Evolutionary conservation across 2,113 vertebrate genomes (phyloP), one percentile per base, ranked within the genome.

Genomic region (Pseudopipra pipra): DNA sequence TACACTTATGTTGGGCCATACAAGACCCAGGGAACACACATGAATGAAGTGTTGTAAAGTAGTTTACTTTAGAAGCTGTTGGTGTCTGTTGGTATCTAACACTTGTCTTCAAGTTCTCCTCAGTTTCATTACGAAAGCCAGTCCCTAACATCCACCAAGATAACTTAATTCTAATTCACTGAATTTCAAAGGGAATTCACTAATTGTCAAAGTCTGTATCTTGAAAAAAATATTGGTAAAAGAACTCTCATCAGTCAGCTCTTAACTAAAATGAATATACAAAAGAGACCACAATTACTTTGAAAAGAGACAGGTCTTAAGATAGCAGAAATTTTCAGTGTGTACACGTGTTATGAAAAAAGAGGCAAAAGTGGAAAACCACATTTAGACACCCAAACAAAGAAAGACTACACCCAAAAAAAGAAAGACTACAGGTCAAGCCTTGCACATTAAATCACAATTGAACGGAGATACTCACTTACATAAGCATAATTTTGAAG

Each of bases 201-300:
- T 75, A 35, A 44, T 44, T 0, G 0, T 67, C 74, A 59, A 56
- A 74, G 62, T 35, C 43, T 4, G 2, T 25, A 67, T 43, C 46
- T 54, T 85, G 56, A 49, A 93, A 93, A 82, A 12, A 62, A 33
- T 18, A 21, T 39, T 35, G 33, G 35, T 59, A 55, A 67, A 87
- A 83, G 6, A 41, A 62, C 12, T 85, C 31, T 37, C 8, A 71
- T 9, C 12, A 67, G 25, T 41, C 56, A 54, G n/a, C 43, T 91
- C 46, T 51, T 44, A 66, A 35, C 41, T 54, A 25, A 72, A 81
- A 37, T 37, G 16, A 61, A 27, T 41, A 54, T 22, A 81, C 6
- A 63, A 12, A 82, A 73, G 20, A 90, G 39, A 63, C 18, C 21
- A 67, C 3, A 13, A 30, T 63, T 61, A 59, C 16, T 85, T 43